Evolutionary conservation across 2,797 vertebrate species (phyloP), one percentile per base, ranked within the genome.

Genomic region (Phaenicophaeus curvirostris): DNA sequence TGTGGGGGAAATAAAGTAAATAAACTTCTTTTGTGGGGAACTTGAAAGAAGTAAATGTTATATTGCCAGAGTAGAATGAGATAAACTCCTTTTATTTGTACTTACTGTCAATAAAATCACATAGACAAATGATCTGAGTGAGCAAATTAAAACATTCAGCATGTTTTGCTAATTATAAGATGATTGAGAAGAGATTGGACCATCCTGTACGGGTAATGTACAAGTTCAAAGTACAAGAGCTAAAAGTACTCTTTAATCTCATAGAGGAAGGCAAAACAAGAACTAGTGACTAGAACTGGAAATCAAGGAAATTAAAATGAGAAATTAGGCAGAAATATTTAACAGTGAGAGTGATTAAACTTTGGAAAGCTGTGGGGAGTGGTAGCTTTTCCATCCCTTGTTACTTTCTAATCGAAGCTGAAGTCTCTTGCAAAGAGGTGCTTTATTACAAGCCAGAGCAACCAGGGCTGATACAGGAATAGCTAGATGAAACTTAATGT

Each of bases 251-350:
- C 7, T 48, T 50, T 57, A 54, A 37, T 62, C 42, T 92, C 24
- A 13, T 1, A 48, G 42, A 65, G 8, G 39, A 76, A 58, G 39
- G 24, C n/a, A 72, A 73, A 82, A 62, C 35, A 89, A 86, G 41
- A 89, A 51, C 24, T 42, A 65, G 14, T 79, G 30, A 53, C 23
- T 50, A 13, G 23, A 82, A 89, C 46, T 35, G 11, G 23, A 93
- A 85, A 55, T 42, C 33, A 74, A 15, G 23, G 37, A 90, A 68
- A 90, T 85, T 89, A 15, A 51, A 76, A 80, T 25, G 21, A 85
- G 46, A 93, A 84, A 65, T 94, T 72, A 81, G 39, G 37, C 54
- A 87, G 55, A 79, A 91, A 54, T 68, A 61, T 72, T 90, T 78
- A 78, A 72, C 25, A 75, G 17, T 68, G 24, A 61, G 39, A 78